phyloP scores from a whole-genome alignment of 2,113 vertebrate genomes.

The Engraulis encrasicolus region DNA sequence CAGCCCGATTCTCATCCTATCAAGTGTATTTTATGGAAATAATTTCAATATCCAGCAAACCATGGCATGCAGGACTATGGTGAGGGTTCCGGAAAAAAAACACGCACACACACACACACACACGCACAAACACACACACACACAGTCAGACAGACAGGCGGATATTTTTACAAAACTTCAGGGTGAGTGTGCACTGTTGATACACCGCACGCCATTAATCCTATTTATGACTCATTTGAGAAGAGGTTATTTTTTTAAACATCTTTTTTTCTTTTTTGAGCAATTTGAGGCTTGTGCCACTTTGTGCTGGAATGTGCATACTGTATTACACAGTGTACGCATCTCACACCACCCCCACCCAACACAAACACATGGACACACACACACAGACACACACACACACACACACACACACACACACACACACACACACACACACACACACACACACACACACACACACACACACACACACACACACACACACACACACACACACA shows the following conservation, averaged over 20 bases:
- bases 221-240: conserved; percentile 20
- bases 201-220: conserved; percentile 11
- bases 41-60: conserved; percentile 41
- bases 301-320: conserved; percentile 15
- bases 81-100: conserved; percentile 20
- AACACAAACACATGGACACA: too few relatives aligned
- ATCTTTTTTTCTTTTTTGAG: too few relatives aligned
- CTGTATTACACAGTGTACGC: neutral
- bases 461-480: too few relatives aligned
- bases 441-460: too few relatives aligned
- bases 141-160: conserved; percentile 13
- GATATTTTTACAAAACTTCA: conserved; percentile 22
- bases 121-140: too few relatives aligned
- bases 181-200: conserved; percentile 17
- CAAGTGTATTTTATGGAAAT: conserved; percentile 54
- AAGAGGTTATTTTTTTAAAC: neutral
- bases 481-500: too few relatives aligned
- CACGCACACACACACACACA: too few relatives aligned
- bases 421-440: too few relatives aligned
- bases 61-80: conserved; percentile 33
- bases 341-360: neutral
- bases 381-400: too few relatives aligned
- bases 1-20: conserved; percentile 59
- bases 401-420: too few relatives aligned
- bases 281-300: neutral